Evolutionary conservation across 1,140 invertebrate species (phyloP).

Genomic region (Brachionus asplanchnoidis): DNA sequence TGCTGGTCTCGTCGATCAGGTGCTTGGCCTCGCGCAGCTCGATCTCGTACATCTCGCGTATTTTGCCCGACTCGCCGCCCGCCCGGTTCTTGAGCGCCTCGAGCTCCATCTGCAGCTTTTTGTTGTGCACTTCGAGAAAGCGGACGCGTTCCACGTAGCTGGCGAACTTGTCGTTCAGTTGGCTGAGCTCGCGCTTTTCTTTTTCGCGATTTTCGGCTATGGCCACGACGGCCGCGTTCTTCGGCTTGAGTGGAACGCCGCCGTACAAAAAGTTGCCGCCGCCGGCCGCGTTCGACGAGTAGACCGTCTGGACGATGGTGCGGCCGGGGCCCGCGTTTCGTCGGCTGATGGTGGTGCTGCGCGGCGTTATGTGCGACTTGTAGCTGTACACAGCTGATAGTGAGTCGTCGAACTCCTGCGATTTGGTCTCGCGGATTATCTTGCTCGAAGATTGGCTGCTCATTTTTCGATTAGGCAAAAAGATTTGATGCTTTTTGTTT

Average conservation of each 20-base stretch:
- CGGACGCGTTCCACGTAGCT: conserved; percentile 61
- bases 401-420: conserved; percentile 31
- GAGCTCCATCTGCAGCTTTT: conserved; percentile 58
- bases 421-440: conserved; percentile 21
- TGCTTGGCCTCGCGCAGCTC: conserved; percentile 46
- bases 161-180: conserved; percentile 60
- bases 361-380: conserved; percentile 41
- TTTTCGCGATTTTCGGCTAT: conserved; percentile 39
- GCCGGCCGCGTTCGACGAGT: not conserved
- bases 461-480: not conserved
- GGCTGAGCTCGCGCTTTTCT: conserved; percentile 60
- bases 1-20: conserved; percentile 44
- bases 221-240: conserved; percentile 33
- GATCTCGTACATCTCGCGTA: conserved; percentile 52
- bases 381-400: conserved; percentile 32
- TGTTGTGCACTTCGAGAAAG: conserved; percentile 60
- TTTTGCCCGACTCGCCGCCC: conserved; percentile 57
- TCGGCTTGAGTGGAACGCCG: conserved; percentile 39
- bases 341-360: conserved; percentile 23
- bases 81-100: conserved; percentile 56
- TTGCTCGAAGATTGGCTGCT: conserved; percentile 24
- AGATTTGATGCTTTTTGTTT: not conserved
- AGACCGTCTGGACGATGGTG: not conserved
- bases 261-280: conserved; percentile 13
- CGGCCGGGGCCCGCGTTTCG: conserved; percentile 17